Conservation (phyloP, 1,140 invertebrate genomes). For the Bursaphelenchus mucronatus region DNA sequence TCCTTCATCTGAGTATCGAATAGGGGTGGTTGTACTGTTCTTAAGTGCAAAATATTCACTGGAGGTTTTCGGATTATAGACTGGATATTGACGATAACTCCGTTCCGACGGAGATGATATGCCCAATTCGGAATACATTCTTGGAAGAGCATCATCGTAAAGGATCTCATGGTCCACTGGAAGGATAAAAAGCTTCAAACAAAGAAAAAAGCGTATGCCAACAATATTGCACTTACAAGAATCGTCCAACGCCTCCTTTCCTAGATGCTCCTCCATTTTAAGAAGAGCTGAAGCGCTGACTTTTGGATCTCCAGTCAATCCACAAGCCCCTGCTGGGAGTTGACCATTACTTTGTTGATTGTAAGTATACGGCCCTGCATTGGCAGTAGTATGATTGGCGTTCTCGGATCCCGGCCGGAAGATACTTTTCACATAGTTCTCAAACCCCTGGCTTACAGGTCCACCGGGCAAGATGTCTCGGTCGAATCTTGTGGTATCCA, state of each 20-base stretch:
- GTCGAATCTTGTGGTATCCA: constrained; percentile 24
- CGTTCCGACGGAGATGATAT: neutral
- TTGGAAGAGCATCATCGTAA: constrained; percentile 25
- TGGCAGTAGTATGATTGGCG: constrained; percentile 5
- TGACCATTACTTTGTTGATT: neutral
- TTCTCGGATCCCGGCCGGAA: constrained; percentile 23
- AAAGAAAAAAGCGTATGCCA: too few relatives aligned
- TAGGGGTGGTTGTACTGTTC: constrained; percentile 5
- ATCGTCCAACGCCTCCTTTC: constrained; percentile 45
- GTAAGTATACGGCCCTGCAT: neutral
- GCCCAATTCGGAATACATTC: constrained; percentile 1
- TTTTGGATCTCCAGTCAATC: constrained; percentile 23
- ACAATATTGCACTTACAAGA: constrained; percentile 25
- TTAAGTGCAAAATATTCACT: constrained; percentile 33
- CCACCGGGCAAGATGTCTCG: constrained; percentile 26
- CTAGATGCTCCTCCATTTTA: constrained; percentile 38
- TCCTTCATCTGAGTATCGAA: constrained; percentile 18
- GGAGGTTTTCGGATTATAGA: constrained; percentile 41
- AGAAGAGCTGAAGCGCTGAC: constrained; percentile 34
- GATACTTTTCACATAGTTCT: constrained; percentile 26
- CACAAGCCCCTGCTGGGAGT: constrained; percentile 2
- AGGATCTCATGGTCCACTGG: constrained; percentile 37
- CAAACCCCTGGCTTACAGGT: constrained; percentile 18
- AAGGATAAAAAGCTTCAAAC: neutral
- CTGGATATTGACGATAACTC: constrained; percentile 32